Evolutionary conservation across 2,113 vertebrate species (phyloP).

Genomic region (Bolborhynchus lineola): DNA sequence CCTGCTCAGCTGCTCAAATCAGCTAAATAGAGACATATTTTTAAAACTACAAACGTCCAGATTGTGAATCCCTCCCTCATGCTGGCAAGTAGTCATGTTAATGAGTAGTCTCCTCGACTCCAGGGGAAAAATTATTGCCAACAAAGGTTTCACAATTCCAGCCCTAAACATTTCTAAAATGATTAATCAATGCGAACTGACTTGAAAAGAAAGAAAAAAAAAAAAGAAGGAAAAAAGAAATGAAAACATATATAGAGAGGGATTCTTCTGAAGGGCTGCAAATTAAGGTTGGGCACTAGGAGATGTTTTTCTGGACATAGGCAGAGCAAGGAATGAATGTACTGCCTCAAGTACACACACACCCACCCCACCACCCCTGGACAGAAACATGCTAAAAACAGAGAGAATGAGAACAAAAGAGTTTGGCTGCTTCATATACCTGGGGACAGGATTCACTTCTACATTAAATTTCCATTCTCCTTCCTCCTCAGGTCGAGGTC

Average conservation of each 20-base stretch:
- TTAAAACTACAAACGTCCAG: conserved; percentile 51
- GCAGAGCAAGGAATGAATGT: neutral
- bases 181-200: conserved; percentile 23
- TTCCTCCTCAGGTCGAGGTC: neutral
- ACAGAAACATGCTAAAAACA: neutral
- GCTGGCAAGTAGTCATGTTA: conserved; percentile 59
- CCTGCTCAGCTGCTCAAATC: conserved; percentile 47
- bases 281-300: neutral
- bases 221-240: too few relatives aligned
- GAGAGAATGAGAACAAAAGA: neutral
- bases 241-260: neutral
- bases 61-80: conserved; percentile 52
- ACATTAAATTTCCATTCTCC: neutral
- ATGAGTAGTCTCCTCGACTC: conserved; percentile 58
- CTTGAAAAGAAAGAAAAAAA: neutral
- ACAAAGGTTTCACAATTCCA: conserved; percentile 48
- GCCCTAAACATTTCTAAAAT: conserved; percentile 31
- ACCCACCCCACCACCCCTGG: fast-evolving
- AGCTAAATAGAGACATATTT: conserved; percentile 63
- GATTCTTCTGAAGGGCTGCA: neutral
- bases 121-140: conserved; percentile 50
- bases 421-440: neutral
- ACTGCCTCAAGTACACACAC: neutral
- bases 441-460: neutral
- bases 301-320: neutral